Conservation (phyloP, 2,113 vertebrate species). For the Eleginops maclovinus region DNA sequence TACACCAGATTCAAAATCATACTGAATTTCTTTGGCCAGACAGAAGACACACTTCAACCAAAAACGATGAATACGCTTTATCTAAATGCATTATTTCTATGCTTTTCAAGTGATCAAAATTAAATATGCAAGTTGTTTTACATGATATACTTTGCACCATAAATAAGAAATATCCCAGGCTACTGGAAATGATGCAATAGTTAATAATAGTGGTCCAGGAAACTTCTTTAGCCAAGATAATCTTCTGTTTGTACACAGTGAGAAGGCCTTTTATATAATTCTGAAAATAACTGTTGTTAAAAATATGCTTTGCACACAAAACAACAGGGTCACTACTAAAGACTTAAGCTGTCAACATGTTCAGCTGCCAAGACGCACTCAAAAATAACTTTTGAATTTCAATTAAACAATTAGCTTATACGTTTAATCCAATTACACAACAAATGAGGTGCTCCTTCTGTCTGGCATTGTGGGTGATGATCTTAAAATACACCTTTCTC, state of each 20-base stretch:
- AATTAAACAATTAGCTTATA: background rate
- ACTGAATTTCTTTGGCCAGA: background rate
- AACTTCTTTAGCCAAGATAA: conserved; percentile 16
- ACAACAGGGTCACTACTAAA: background rate
- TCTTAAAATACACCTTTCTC: conserved; percentile 45
- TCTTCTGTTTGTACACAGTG: conserved; percentile 16
- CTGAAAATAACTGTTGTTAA: background rate
- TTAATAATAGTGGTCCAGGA: conserved; percentile 10
- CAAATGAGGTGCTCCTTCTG: background rate
- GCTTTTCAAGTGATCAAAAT: background rate
- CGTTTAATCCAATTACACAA: conserved; percentile 10
- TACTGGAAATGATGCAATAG: conserved; percentile 17
- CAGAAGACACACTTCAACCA: background rate
- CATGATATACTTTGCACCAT: background rate
- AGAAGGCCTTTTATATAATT: conserved; percentile 5
- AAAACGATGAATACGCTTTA: background rate
- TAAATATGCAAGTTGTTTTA: background rate
- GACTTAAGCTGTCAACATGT: background rate
- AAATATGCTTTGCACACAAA: background rate
- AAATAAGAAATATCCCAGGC: background rate
- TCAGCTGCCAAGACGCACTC: background rate
- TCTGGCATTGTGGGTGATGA: background rate
- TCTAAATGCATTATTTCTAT: background rate
- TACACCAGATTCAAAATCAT: background rate
- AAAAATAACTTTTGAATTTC: background rate